Base-by-base conservation (phyloP, 2,113 vertebrate species). In the Zosterops japonicus region DNA sequence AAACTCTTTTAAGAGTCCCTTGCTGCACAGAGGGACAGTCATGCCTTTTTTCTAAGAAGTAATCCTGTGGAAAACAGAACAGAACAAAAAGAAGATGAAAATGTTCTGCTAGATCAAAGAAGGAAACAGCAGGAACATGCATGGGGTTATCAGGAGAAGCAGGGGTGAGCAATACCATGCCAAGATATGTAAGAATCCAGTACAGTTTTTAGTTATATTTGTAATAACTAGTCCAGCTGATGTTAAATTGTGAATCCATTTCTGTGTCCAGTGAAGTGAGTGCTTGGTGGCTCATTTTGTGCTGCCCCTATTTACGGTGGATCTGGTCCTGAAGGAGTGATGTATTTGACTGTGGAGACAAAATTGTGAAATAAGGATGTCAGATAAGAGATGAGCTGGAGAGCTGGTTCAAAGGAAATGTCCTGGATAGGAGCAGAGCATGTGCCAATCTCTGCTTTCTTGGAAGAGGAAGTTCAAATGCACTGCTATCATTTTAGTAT, bases 91-190 rank as follows among this genome's bases (percentile, higher is more conserved):
- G 16, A 78, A 70, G 47, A 74, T 82, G 68, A 68, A 90, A 76
- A 50, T 80, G 8, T 31, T 91, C 44, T 75, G 15, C 47, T 59
- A 35, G 44, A 76, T 86, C 35, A 72, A 49, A 59, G 53, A 70
- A 55, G 17, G 11, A 70, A 63, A 25, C 20, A 46, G 39, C 36
- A 46, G 42, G 52, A 90, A 15, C 1, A 0, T 28, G n/a, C 13
- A 7, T 7, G 23, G 29, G 11, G 5, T 60, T 75, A 28, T 27
- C 5, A 18, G 33, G 71, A 47, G 63, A 80, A 71, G 35, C 39
- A 27, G 25, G 12, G 22, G 5, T 49, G 52, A 74, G 50, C 0
- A 0, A 11, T 59, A 11, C 33, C 1, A 0, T 82, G 36, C 23
- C 35, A 41, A 61, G 28, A 18, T 27, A 50, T 59, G 3, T 27